Percentiles rank a stretch among this genome's conserved stretches.
phyloP scores from a whole-genome alignment of 2,113 vertebrate species.

The Boleophthalmus pectinirostris region DNA sequence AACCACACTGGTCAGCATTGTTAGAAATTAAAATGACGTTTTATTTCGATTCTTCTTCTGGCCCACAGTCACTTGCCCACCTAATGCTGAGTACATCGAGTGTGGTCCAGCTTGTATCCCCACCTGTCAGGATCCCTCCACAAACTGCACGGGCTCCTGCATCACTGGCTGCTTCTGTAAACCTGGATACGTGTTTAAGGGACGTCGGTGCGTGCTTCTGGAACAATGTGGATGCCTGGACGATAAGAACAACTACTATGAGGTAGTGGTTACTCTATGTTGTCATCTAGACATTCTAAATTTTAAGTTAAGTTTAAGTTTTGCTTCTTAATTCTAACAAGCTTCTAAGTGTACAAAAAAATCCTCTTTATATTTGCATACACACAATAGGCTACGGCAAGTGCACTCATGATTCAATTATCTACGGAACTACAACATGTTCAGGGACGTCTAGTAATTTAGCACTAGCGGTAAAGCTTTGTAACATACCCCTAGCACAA shows the following conservation, averaged over 20 bases:
- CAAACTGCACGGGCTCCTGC: conserved; percentile 72
- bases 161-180: conserved; percentile 80
- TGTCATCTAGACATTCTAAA: background rate
- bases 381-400: too few species aligned
- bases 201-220: conserved; percentile 68
- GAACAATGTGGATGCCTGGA: conserved; percentile 80
- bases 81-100: conserved; percentile 69
- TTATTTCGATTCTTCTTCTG: background rate
- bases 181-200: conserved; percentile 77
- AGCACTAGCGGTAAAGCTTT: too few species aligned
- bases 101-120: conserved; percentile 75
- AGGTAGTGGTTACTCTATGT: conserved; percentile 60
- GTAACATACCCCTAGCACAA: too few species aligned
- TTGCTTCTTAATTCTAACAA: too few species aligned
- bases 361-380: too few species aligned
- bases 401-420: too few species aligned
- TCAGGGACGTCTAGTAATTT: too few species aligned
- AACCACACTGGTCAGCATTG: background rate
- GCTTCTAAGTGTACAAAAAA: too few species aligned
- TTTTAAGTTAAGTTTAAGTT: too few species aligned
- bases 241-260: conserved; percentile 75
- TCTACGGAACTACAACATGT: too few species aligned
- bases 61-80: conserved; percentile 62
- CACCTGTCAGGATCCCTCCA: conserved; percentile 73
- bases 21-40: background rate